These are phyloP conservation scores for Papilio aristodemus DNA, from an alignment of 1,140 invertebrate species.

Conservation along the genomic window DNA sequence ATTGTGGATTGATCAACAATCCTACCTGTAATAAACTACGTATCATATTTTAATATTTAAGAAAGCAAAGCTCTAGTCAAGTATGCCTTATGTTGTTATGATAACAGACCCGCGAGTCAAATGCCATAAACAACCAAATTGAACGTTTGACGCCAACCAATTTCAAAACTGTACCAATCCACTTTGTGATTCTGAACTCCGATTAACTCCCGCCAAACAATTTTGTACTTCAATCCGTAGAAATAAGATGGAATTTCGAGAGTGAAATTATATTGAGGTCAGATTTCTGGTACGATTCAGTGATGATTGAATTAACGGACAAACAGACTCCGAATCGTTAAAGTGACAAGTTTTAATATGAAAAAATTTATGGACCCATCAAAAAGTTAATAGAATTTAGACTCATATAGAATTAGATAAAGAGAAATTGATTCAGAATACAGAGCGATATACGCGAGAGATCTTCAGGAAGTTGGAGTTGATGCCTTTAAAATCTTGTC, in stretches of 20 bases:
- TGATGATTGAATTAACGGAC: constrained; percentile 48
- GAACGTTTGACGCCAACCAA: constrained; percentile 15
- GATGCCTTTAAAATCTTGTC: too few species aligned
- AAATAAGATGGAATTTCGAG: constrained; percentile 29
- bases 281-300: constrained; percentile 50
- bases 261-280: constrained; percentile 38
- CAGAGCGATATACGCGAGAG: too few species aligned
- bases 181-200: neutral
- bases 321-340: constrained; percentile 36
- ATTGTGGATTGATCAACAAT: too few species aligned
- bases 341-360: constrained; percentile 34
- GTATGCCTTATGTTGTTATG: too few species aligned
- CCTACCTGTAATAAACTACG: too few species aligned
- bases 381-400: too few species aligned
- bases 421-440: too few species aligned
- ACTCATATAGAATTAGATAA: too few species aligned
- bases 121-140: constrained; percentile 12
- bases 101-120: neutral
- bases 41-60: too few species aligned
- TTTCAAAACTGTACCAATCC: constrained; percentile 20
- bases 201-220: constrained; percentile 10
- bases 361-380: neutral
- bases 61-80: too few species aligned
- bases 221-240: constrained; percentile 39
- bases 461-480: too few species aligned